phyloP scores from a whole-genome alignment of 2,888 invertebrate species.

The Epistrophella euchroma region DNA sequence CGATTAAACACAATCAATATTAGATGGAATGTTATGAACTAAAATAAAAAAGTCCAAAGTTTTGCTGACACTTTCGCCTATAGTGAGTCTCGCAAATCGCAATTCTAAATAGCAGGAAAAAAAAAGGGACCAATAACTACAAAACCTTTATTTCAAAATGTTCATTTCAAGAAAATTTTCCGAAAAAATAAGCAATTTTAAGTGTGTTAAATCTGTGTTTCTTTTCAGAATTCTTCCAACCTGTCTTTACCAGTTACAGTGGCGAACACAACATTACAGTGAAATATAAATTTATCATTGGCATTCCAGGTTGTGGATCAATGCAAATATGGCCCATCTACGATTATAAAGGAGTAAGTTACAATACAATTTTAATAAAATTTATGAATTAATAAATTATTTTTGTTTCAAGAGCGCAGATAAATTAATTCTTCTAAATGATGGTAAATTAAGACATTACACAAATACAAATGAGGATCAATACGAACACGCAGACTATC shows the following conservation, averaged over 20 bases:
- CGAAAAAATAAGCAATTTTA: too few relatives aligned
- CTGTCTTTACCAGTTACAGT: conserved; percentile 87
- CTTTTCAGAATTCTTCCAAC: conserved; percentile 84
- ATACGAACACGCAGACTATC: conserved; percentile 81
- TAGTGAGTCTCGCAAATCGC: too few relatives aligned
- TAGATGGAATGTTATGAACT: too few relatives aligned
- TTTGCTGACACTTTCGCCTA: too few relatives aligned
- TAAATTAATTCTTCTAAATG: conserved; percentile 87
- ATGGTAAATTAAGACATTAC: conserved; percentile 90
- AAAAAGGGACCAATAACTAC: too few relatives aligned
- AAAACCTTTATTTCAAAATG: too few relatives aligned
- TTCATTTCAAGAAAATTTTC: too few relatives aligned
- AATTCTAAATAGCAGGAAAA: too few relatives aligned
- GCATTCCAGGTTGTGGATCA: conserved; percentile 89
- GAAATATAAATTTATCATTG: conserved; percentile 86
- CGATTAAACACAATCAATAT: too few relatives aligned
- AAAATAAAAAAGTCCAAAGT: too few relatives aligned
- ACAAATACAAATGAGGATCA: conserved; percentile 85
- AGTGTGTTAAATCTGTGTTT: too few relatives aligned
- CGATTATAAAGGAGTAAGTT: conserved; percentile 84
- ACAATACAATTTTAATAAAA: conserved; percentile 12
- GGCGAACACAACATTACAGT: conserved; percentile 86
- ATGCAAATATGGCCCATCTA: conserved; percentile 89
- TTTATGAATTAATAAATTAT: background rate
- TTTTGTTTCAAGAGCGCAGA: conserved; percentile 83